Conservation (phyloP, 2,888 invertebrate species). For the Eustalomyia histrio region DNA sequence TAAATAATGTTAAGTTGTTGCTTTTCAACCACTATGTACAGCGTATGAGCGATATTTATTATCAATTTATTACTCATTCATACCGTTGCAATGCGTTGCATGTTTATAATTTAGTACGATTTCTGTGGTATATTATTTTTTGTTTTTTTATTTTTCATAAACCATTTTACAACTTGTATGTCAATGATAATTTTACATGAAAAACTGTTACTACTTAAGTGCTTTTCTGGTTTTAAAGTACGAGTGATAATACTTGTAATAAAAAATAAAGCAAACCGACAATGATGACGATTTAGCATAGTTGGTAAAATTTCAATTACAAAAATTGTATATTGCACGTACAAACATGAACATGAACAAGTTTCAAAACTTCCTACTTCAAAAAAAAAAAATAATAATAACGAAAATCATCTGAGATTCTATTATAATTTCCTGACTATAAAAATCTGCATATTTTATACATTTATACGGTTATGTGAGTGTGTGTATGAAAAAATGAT, state of each 20-base stretch:
- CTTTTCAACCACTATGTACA: neutral
- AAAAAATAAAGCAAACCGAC: neutral
- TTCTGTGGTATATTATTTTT: neutral
- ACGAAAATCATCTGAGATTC: conserved; percentile 7
- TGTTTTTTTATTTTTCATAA: neutral
- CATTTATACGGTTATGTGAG: neutral
- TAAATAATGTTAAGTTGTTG: neutral
- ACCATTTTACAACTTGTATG: conserved; percentile 32
- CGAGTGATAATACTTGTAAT: conserved; percentile 6
- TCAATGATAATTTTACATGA: conserved; percentile 66
- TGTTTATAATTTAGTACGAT: neutral
- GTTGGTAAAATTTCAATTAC: conserved; percentile 25
- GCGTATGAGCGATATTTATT: conserved; percentile 1
- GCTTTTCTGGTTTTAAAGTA: conserved; percentile 12
- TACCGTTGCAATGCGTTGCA: neutral
- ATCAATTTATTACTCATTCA: neutral
- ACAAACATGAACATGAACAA: neutral
- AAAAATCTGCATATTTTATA: conserved; percentile 23
- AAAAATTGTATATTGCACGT: conserved; percentile 24
- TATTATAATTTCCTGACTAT: conserved; percentile 39
- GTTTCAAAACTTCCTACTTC: conserved; percentile 15
- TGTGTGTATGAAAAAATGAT: neutral
- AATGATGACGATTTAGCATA: neutral
- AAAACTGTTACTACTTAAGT: conserved; percentile 40
- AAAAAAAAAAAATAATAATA: neutral